phyloP scores from a whole-genome alignment of 2,113 vertebrate genomes.

The Pituophis catenifer region DNA sequence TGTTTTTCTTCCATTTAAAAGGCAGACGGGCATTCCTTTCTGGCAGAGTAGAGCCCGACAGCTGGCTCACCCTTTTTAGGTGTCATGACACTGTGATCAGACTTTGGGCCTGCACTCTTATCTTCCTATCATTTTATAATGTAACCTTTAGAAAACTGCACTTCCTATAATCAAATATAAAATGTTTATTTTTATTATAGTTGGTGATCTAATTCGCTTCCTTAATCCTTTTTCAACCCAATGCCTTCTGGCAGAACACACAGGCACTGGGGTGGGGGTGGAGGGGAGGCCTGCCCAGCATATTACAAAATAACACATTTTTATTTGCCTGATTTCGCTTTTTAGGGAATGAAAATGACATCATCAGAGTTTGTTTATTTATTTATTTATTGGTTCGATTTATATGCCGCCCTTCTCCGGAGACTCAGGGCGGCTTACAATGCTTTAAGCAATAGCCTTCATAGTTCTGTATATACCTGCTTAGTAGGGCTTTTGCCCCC shows the following conservation, averaged over 20 bases:
- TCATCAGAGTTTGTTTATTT: not conserved
- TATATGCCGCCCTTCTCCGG: too few species aligned
- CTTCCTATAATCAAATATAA: not conserved
- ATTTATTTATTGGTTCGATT: too few species aligned
- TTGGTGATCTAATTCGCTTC: not conserved
- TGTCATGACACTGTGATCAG: not conserved
- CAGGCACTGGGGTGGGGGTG: not conserved
- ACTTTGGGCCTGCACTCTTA: not conserved
- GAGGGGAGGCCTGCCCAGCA: not conserved
- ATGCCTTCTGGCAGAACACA: not conserved
- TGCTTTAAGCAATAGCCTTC: too few species aligned
- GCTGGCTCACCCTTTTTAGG: not conserved
- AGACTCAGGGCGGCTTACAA: too few species aligned
- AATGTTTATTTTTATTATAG: not conserved
- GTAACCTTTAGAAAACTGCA: not conserved
- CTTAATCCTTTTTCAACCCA: not conserved
- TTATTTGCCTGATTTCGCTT: not conserved
- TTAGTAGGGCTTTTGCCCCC: too few species aligned
- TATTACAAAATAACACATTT: not conserved
- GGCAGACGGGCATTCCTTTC: not conserved
- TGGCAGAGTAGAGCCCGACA: not conserved
- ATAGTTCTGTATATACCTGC: too few species aligned
- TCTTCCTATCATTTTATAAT: not conserved
- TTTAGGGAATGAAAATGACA: not conserved
- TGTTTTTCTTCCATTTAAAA: constrained; percentile 4